Percentiles rank a stretch among this genome's conserved stretches.
These are phyloP conservation scores for Amphipoea lucens DNA, from an alignment of 2,888 invertebrate species.

Conservation along the genomic window DNA sequence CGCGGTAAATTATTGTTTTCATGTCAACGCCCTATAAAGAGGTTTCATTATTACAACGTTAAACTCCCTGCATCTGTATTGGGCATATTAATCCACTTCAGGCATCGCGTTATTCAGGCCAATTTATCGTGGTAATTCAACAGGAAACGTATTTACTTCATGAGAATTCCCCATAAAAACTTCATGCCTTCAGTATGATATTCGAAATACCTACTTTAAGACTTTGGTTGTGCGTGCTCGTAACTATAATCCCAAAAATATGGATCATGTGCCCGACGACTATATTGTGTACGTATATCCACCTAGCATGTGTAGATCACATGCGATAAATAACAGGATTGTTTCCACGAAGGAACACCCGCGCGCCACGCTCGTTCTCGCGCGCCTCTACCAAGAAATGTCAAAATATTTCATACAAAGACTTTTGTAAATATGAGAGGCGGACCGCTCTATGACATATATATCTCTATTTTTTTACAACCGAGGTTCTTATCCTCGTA, in stretches of 20 bases:
- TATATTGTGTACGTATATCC: conserved; percentile 43
- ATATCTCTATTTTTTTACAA: conserved; percentile 82
- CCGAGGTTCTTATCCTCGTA: conserved; percentile 74
- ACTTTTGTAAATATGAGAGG: conserved; percentile 80
- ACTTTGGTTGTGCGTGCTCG: conserved; percentile 58
- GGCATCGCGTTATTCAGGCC: conserved; percentile 65
- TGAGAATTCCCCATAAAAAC: conserved; percentile 67
- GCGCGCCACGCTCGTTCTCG: conserved; percentile 68
- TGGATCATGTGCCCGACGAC: conserved; percentile 46
- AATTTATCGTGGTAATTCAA: conserved; percentile 65
- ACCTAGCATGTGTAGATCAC: conserved; percentile 63
- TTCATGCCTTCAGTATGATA: conserved; percentile 55
- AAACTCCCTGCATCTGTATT: conserved; percentile 47
- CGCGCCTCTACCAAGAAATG: conserved; percentile 84
- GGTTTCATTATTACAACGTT: conserved; percentile 48
- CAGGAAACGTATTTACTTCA: conserved; percentile 65
- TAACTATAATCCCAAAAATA: conserved; percentile 62
- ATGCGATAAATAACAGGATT: conserved; percentile 74
- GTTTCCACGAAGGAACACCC: conserved; percentile 83
- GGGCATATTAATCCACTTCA: conserved; percentile 45
- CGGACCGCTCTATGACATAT: conserved; percentile 79
- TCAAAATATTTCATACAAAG: conserved; percentile 87
- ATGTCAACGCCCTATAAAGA: conserved; percentile 57
- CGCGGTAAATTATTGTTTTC: conserved; percentile 45
- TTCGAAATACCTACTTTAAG: conserved; percentile 57